phyloP scores from a whole-genome alignment of 2,113 vertebrate species.

The Grammomys surdaster region DNA sequence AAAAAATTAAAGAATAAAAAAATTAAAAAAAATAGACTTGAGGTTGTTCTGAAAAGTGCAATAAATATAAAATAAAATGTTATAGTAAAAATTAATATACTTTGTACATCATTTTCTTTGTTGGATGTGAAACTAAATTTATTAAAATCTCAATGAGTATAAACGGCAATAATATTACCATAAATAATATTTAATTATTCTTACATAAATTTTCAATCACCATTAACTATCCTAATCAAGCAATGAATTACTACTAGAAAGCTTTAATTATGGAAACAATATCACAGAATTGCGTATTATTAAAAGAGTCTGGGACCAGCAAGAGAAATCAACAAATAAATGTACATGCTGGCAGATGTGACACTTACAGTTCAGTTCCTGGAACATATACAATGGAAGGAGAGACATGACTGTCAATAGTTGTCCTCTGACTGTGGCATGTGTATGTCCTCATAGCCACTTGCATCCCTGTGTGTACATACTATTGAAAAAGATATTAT shows the following conservation, averaged over 20 bases:
- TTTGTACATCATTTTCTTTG: neutral
- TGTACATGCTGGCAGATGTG: no score
- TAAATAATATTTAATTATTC: neutral
- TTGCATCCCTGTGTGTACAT: neutral
- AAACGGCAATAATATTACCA: no score
- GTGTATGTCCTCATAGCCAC: neutral
- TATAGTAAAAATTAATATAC: neutral
- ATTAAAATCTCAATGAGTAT: no score
- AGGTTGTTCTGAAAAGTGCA: neutral
- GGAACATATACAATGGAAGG: no score
- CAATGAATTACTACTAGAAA: neutral
- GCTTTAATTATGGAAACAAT: neutral
- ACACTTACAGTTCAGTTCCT: neutral
- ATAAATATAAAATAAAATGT: neutral
- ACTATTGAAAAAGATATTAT: neutral
- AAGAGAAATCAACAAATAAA: neutral
- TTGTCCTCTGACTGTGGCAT: neutral
- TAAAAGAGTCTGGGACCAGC: neutral
- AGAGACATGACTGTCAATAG: no score
- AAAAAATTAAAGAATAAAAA: no score
- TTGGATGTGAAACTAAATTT: no score
- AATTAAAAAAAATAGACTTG: no score
- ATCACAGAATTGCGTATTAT: neutral
- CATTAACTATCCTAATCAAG: neutral
- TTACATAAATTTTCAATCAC: no score